Evolutionary conservation across 1,140 invertebrate species (phyloP).

Genomic region (Zaprionus tsacasi): DNA sequence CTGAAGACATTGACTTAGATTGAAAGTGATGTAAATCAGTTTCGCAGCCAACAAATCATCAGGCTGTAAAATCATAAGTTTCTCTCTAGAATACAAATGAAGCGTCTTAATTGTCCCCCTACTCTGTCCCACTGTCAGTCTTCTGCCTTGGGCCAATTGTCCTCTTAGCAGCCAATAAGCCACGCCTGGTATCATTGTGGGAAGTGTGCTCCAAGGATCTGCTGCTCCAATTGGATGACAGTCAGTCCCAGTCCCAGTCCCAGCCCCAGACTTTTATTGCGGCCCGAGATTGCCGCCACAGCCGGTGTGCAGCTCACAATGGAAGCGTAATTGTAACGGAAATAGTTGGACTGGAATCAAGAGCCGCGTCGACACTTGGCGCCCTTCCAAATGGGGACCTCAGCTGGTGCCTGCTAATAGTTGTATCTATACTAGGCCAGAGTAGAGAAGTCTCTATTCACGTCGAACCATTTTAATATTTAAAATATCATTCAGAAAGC

Average conservation of each 20-base stretch:
- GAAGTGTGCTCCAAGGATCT: conserved; percentile 13
- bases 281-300: conserved; percentile 57
- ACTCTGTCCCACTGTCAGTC: not conserved
- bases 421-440: conserved; percentile 22
- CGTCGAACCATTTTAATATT: conserved; percentile 67
- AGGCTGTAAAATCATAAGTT: conserved; percentile 40
- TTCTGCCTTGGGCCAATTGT: conserved; percentile 39
- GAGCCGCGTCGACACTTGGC: conserved; percentile 46
- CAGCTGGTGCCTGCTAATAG: conserved; percentile 26
- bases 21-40: conserved; percentile 16
- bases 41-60: conserved; percentile 9
- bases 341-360: conserved; percentile 46
- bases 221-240: conserved; percentile 34
- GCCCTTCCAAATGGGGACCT: conserved; percentile 37
- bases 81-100: conserved; percentile 36
- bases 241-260: conserved; percentile 12
- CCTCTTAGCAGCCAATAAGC: conserved; percentile 64
- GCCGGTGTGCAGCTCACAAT: conserved; percentile 35
- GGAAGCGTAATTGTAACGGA: conserved; percentile 53
- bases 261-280: conserved; percentile 58
- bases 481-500: conserved; percentile 62
- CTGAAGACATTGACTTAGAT: not conserved
- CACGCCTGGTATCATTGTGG: conserved; percentile 33
- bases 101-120: conserved; percentile 29
- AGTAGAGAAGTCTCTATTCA: conserved; percentile 11